Conservation (phyloP, 1,140 invertebrate genomes). For the Lethrus apterus region DNA sequence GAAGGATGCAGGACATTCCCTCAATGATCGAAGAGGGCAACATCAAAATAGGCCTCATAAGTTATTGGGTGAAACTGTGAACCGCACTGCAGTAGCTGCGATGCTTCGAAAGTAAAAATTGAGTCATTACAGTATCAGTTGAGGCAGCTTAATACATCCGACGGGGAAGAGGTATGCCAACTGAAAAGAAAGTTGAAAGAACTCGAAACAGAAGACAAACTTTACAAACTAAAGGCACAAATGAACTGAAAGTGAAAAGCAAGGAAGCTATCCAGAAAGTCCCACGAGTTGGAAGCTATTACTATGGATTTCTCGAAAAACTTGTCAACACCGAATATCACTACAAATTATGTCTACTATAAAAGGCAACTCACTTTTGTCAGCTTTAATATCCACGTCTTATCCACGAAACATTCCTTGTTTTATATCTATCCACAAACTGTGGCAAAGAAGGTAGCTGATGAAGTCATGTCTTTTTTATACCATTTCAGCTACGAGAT, state of each 20-base stretch:
- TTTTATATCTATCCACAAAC: conserved; percentile 17
- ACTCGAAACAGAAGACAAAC: not conserved
- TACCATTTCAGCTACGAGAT: conserved; percentile 4
- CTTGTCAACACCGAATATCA: not conserved
- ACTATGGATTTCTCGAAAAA: conserved; percentile 11
- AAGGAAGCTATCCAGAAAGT: not conserved
- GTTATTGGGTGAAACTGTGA: not conserved
- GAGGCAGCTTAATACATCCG: not conserved
- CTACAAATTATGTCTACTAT: conserved; percentile 4
- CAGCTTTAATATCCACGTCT: conserved; percentile 20
- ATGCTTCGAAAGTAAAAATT: not conserved
- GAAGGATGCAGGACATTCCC: not conserved
- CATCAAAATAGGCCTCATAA: conserved; percentile 12
- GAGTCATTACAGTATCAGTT: not conserved
- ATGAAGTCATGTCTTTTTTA: conserved; percentile 19
- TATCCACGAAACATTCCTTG: conserved; percentile 7
- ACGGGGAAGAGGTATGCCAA: not conserved
- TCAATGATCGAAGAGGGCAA: not conserved
- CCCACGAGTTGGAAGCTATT: not conserved
- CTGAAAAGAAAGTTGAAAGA: not conserved
- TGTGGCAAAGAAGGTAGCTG: conserved; percentile 16
- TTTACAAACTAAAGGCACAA: not conserved
- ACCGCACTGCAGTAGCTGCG: not conserved
- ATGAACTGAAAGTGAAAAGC: not conserved
- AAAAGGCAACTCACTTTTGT: conserved; percentile 19